phyloP scores from a whole-genome alignment of 2,888 invertebrate genomes.

The Eudemis profundana region DNA sequence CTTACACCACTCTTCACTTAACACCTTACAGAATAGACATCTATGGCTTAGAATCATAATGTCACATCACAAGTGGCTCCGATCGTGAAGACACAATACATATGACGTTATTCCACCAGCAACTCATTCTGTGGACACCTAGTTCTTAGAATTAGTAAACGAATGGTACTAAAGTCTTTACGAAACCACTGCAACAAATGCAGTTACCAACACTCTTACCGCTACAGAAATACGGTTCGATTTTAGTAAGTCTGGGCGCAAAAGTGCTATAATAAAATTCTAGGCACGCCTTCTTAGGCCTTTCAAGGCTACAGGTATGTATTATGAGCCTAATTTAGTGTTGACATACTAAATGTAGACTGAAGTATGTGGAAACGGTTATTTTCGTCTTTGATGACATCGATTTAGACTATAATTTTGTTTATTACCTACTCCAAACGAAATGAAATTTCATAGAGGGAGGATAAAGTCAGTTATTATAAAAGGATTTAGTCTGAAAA shows the following conservation, averaged over 20 bases:
- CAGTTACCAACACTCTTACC: background rate
- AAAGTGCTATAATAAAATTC: slow-evolving; percentile 15
- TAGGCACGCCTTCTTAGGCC: slow-evolving; percentile 29
- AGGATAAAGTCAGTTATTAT: no score
- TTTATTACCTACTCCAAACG: background rate
- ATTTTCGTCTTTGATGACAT: background rate
- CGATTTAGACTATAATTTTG: background rate
- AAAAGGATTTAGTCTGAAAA: background rate
- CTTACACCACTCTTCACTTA: slow-evolving; percentile 15
- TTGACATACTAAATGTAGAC: slow-evolving; percentile 15
- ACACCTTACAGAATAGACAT: slow-evolving; percentile 16
- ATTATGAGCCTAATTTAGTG: slow-evolving; percentile 32
- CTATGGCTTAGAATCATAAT: background rate
- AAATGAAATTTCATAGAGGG: background rate
- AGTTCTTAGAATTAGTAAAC: slow-evolving; percentile 37
- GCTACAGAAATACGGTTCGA: slow-evolving; percentile 8
- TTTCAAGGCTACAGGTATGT: slow-evolving; percentile 22
- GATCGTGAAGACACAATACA: background rate
- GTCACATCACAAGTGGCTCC: background rate
- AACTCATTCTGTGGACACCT: slow-evolving; percentile 20
- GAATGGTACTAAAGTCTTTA: slow-evolving; percentile 6
- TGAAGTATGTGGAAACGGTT: slow-evolving; percentile 5
- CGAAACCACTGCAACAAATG: slow-evolving; percentile 4
- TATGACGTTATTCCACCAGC: slow-evolving; percentile 1
- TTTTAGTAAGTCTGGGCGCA: background rate